Conservation (phyloP, 2,797 vertebrate genomes). For the Diglossa cyanea region DNA sequence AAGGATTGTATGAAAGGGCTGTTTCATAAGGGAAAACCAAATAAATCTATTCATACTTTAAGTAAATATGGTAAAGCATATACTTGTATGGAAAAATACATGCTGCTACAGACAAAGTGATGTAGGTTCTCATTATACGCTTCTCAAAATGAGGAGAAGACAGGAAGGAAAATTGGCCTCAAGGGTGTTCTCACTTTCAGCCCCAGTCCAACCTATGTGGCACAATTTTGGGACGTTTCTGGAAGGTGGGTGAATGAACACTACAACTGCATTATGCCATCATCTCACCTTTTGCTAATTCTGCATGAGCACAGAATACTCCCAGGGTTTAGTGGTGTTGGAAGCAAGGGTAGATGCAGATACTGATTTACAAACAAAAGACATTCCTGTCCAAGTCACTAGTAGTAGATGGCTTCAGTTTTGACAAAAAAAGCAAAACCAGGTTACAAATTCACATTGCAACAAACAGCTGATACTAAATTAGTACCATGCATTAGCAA, state of each 20-base stretch:
- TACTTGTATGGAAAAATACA: background rate
- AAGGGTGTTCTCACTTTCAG: background rate
- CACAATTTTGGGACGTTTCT: background rate
- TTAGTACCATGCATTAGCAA: background rate
- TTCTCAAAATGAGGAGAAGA: background rate
- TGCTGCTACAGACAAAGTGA: background rate
- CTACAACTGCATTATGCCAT: rapidly evolving
- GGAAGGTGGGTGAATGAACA: background rate
- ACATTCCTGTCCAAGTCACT: background rate
- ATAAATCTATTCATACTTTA: conserved; percentile 1
- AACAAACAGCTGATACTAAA: background rate
- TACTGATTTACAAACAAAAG: background rate
- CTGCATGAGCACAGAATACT: background rate
- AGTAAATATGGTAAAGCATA: background rate
- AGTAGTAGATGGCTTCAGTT: rapidly evolving
- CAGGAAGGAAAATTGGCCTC: background rate
- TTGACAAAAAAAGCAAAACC: background rate
- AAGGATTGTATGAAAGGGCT: background rate
- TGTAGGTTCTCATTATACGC: background rate
- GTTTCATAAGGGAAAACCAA: conserved; percentile 1
- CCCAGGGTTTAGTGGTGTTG: rapidly evolving
- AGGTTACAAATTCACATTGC: background rate
- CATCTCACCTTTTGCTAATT: background rate
- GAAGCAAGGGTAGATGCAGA: background rate
- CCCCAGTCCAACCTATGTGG: background rate